Evolutionary conservation across 2,113 vertebrate species (phyloP), one percentile per base, ranked within the genome.

Genomic region (Xyrauchen texanus): DNA sequence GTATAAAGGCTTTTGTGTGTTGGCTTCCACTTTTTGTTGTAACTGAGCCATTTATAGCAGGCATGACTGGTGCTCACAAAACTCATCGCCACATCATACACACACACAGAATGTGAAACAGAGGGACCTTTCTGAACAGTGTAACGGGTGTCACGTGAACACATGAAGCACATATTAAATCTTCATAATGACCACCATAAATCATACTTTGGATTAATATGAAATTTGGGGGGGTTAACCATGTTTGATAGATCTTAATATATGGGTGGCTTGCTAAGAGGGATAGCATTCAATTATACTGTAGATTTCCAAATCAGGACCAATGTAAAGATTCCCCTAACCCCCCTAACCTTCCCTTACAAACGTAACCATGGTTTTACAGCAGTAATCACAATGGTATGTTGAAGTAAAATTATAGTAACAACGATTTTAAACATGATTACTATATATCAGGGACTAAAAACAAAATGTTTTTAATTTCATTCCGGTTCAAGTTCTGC

Each of bases 101-200:
- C 4, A 2, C 5, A 57, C 52, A 42, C 52, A 53, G 57, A 62
- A 45, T 46, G 55, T 47, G 8, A 70, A 63, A 78, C 58, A 78
- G 57, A 62, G 6, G 58, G 7, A 47, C 68, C 77, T 78, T 70
- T 78, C 67, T 70, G 44, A 47, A 58, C 42, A 42, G 42, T 44
- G 11, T 7, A 7, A 42, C 15, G 13, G 60, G n/a, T 11, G 6
- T 79, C 77, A 64, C 65, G 68, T 21, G 47, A 64, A 79, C 77
- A 79, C 68, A 64, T 72, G 60, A 72, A 79, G 51, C 8, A 21
- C 78, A 65, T 64, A 57, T 65, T 65, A 55, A 79, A 79, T 79
- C 42, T 49, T 21, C 7, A 57, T 72, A 79, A 79, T 65, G 68
- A 57, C n/a, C 60, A 21, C 13, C 7, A 52, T 71, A 55, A 79